Conservation (phyloP, 2,113 vertebrate species). For the Symphodus melops region DNA sequence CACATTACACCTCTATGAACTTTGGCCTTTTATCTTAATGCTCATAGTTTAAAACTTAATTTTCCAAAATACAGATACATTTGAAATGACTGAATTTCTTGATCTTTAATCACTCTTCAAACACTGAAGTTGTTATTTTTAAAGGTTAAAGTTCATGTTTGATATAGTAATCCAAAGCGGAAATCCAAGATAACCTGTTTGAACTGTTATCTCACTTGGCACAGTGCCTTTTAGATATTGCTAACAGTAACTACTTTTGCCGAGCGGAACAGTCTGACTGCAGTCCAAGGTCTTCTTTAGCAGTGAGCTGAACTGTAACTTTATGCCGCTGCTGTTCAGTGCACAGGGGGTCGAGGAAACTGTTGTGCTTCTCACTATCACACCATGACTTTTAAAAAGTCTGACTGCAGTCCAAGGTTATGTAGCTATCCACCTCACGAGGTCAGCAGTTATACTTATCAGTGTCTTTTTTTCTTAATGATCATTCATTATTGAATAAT, state of each 20-base stretch:
- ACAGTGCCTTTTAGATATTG: constrained; percentile 13
- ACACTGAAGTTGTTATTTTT: neutral
- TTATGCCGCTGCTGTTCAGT: constrained; percentile 15
- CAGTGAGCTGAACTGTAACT: constrained; percentile 15
- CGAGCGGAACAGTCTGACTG: neutral
- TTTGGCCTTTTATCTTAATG: neutral
- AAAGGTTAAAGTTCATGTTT: constrained; percentile 29
- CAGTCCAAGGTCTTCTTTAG: constrained; percentile 61
- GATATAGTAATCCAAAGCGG: constrained; percentile 11
- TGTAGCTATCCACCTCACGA: neutral
- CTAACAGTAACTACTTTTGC: neutral
- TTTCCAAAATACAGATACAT: neutral
- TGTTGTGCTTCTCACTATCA: constrained; percentile 17
- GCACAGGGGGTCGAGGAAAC: constrained; percentile 45
- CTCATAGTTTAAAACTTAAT: neutral
- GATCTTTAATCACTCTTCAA: neutral
- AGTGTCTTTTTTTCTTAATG: too few relatives aligned
- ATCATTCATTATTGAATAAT: too few relatives aligned
- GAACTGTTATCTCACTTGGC: constrained; percentile 29
- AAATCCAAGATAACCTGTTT: constrained; percentile 42
- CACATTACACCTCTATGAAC: neutral
- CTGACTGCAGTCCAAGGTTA: constrained; percentile 23
- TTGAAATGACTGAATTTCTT: too few relatives aligned
- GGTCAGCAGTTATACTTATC: neutral
- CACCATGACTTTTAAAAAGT: neutral